A percentile compares a stretch with the other conserved stretches of the same genome.
Conservation (phyloP, 2,888 invertebrate species). For the Encarsia formosa region DNA sequence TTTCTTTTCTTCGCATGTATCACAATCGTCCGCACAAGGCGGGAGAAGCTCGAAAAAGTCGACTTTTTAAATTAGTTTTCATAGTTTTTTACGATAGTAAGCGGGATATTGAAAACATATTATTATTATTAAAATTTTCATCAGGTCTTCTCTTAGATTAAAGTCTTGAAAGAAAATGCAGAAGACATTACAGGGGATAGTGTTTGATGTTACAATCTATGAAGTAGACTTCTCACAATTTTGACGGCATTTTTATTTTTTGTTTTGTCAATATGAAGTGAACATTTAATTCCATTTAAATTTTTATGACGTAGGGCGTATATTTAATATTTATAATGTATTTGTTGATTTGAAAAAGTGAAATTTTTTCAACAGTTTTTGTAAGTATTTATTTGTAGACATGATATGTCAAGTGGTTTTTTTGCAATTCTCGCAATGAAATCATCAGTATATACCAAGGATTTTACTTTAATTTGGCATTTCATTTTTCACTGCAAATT, state of each 20-base stretch:
- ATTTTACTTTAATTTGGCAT: too few species aligned
- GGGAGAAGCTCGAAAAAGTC: conserved; percentile 28
- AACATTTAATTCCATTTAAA: not conserved
- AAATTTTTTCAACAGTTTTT: too few species aligned
- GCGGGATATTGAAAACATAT: conserved; percentile 14
- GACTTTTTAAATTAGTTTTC: conserved; percentile 7
- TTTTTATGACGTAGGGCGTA: too few species aligned
- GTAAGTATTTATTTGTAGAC: too few species aligned
- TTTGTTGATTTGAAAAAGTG: too few species aligned
- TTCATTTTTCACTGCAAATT: too few species aligned
- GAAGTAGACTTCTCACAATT: not conserved
- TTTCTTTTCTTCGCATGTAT: conserved; percentile 24
- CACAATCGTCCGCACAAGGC: conserved; percentile 26
- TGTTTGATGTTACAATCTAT: not conserved
- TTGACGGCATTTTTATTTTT: not conserved
- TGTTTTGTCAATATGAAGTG: conserved; percentile 4
- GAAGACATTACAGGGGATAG: conserved; percentile 3
- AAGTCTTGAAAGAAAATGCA: conserved; percentile 7
- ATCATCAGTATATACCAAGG: too few species aligned
- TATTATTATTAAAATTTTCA: not conserved
- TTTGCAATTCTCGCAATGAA: too few species aligned
- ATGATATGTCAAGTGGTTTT: too few species aligned
- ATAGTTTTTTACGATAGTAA: conserved; percentile 10
- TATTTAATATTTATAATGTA: too few species aligned
- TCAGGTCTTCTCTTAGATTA: not conserved